These are phyloP conservation scores for Zeuzera pyrina DNA, from an alignment of 2,888 invertebrate genomes.

Conservation along the genomic window DNA sequence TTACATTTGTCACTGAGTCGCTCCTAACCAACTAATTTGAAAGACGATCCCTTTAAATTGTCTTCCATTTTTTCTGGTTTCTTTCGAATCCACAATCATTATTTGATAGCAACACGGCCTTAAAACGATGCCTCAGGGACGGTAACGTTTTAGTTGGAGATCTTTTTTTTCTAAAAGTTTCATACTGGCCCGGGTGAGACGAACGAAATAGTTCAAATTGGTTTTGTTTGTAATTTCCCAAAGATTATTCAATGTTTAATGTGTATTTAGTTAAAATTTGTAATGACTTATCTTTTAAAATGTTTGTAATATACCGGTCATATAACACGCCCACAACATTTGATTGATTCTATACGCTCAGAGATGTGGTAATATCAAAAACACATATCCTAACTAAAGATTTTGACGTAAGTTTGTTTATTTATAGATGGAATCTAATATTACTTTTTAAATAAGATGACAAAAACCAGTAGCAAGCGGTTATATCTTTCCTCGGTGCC, in stretches of 20 bases:
- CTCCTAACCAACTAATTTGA: conserved; percentile 23
- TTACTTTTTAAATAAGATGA: conserved; percentile 39
- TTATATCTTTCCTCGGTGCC: conserved; percentile 43
- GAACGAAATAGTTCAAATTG: conserved; percentile 21
- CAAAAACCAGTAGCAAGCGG: conserved; percentile 61
- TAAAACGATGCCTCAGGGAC: conserved; percentile 18
- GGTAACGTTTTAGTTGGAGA: conserved; percentile 13
- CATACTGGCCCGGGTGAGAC: conserved; percentile 16
- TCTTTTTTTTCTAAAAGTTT: conserved; percentile 13
- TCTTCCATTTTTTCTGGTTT: conserved; percentile 20
- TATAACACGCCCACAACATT: too few relatives aligned
- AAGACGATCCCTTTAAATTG: conserved; percentile 24
- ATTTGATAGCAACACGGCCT: conserved; percentile 17
- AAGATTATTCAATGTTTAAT: too few relatives aligned
- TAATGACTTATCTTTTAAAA: too few relatives aligned
- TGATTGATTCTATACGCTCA: too few relatives aligned
- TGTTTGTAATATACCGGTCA: too few relatives aligned
- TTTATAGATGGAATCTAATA: too few relatives aligned
- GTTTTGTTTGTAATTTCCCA: conserved; percentile 20
- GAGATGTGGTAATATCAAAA: too few relatives aligned
- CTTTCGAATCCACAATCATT: conserved; percentile 24
- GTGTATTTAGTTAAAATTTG: too few relatives aligned
- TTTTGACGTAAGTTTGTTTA: too few relatives aligned
- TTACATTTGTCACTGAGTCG: conserved; percentile 28
- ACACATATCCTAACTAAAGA: too few relatives aligned